Conservation (phyloP, 2,797 vertebrate genomes). For the Pseudopleuronectes americanus region DNA sequence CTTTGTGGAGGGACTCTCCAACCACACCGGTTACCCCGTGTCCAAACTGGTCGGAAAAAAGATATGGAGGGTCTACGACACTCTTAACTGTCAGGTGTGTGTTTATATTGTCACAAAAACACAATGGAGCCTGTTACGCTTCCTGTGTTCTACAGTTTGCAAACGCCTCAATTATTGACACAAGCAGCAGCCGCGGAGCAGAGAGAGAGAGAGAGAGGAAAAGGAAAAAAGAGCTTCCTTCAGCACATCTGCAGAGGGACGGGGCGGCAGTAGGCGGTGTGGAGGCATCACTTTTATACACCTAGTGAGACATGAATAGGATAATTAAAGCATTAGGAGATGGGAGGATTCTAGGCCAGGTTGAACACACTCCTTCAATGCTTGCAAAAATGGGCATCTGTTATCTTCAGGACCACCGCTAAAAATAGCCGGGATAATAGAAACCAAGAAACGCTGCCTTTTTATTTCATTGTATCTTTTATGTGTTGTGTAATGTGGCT, state of each 20-base stretch:
- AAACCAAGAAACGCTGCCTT: constrained; percentile 56
- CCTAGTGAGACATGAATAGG: constrained; percentile 53
- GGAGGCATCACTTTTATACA: constrained; percentile 29
- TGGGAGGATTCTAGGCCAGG: constrained; percentile 65
- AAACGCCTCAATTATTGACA: constrained; percentile 9
- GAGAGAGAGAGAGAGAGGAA: background rate
- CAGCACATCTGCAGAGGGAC: constrained; percentile 29
- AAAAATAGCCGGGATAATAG: constrained; percentile 71
- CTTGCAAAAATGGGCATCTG: constrained; percentile 76
- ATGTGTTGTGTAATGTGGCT: constrained; percentile 57
- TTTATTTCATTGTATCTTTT: constrained; percentile 1
- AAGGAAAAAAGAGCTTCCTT: constrained; percentile 23
- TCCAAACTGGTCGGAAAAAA: constrained; percentile 81
- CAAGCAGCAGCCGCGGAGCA: constrained; percentile 29
- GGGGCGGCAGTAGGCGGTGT: background rate
- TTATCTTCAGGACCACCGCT: constrained; percentile 63
- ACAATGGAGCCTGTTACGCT: background rate
- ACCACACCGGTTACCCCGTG: constrained; percentile 84
- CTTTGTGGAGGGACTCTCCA: constrained; percentile 84
- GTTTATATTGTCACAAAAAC: background rate
- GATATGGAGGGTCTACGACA: constrained; percentile 89
- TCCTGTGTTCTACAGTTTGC: constrained; percentile 11
- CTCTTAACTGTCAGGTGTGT: constrained; percentile 89
- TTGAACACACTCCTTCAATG: constrained; percentile 68
- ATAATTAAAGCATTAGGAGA: constrained; percentile 66